Evolutionary conservation across 1,140 invertebrate species (phyloP), one percentile per base, ranked within the genome.

Genomic region (Dufourea novaeangliae): DNA sequence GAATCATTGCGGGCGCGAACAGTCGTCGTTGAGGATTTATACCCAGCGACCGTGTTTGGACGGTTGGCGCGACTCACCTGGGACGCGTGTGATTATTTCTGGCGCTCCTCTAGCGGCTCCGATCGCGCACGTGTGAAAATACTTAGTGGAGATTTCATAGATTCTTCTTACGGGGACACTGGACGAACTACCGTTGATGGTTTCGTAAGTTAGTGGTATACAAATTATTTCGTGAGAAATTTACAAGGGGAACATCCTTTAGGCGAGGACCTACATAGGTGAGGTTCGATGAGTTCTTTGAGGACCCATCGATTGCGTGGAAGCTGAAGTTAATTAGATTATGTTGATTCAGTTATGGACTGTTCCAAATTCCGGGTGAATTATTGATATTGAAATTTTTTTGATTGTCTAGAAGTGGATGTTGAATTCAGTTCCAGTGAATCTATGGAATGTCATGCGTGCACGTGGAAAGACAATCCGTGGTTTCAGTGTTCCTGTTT

Each of bases 31-130:
- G 44, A 14, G 14, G 8, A 64, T 37, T 3, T 14, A 0, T 37
- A 17, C 56, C 0, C 39, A 2, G 14, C 22, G n/a, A 50, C 29
- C 20, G 39, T 57, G 25, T 34, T 29, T 44, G 50, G 20, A 11
- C 37, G 27, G 10, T 44, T 14, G 39, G 11, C 29, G 54, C 54
- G 14, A 7, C 17, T 70, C 44, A 25, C 29, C n/a, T 34, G 1
- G 2, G 20, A 25, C n/a, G n/a, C 29, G 32, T 14, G 46, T 11
- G 22, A 72, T n/a, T 62, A 63, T 52, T 63, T 63, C 41, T 63
- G 57, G 57, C 70, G 57, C 41, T 62, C n/a, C 17, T 27, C 10
- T 10, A 12, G 29, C 17, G 22, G 11, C n/a, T 27, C n/a, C 17
- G 5, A n/a, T 62, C 0, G 8, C n/a, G 12, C 29, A 29, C 56